These are phyloP conservation scores for Sebastes umbrosus DNA, from an alignment of 2,797 vertebrate species.

Conservation along the genomic window DNA sequence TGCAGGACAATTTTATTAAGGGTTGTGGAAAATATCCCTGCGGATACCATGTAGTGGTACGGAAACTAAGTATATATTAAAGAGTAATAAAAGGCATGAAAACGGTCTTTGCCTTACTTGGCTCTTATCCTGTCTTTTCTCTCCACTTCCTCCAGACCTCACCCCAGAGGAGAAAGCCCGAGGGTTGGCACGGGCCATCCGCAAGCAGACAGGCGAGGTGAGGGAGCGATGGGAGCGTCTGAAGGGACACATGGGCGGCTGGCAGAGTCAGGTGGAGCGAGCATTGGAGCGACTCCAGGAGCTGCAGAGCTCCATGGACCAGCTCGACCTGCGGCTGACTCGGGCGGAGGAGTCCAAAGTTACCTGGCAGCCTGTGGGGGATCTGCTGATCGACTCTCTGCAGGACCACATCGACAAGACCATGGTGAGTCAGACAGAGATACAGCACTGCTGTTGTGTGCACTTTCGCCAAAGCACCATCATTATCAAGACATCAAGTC, in stretches of 20 bases:
- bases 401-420: slow-evolving; percentile 95
- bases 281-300: slow-evolving; percentile 92
- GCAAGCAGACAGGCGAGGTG: slow-evolving; percentile 93
- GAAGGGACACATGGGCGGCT: slow-evolving; percentile 83
- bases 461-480: background rate
- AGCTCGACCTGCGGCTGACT: slow-evolving; percentile 90
- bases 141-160: slow-evolving; percentile 77
- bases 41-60: background rate
- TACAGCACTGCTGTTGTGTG: background rate
- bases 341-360: slow-evolving; percentile 87
- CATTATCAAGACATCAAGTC: background rate
- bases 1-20: background rate
- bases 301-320: slow-evolving; percentile 94
- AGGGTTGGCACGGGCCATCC: slow-evolving; percentile 92
- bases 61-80: background rate
- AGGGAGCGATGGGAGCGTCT: slow-evolving; percentile 94
- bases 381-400: slow-evolving; percentile 94
- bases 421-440: slow-evolving; percentile 82
- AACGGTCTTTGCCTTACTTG: background rate
- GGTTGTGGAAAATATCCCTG: background rate
- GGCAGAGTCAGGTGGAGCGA: slow-evolving; percentile 94
- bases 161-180: slow-evolving; percentile 94
- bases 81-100: background rate
- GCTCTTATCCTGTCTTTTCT: background rate
- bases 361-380: slow-evolving; percentile 92